Evolutionary conservation across 2,888 invertebrate genomes (phyloP).

Genomic region (Chrysomela aeneicollis): DNA sequence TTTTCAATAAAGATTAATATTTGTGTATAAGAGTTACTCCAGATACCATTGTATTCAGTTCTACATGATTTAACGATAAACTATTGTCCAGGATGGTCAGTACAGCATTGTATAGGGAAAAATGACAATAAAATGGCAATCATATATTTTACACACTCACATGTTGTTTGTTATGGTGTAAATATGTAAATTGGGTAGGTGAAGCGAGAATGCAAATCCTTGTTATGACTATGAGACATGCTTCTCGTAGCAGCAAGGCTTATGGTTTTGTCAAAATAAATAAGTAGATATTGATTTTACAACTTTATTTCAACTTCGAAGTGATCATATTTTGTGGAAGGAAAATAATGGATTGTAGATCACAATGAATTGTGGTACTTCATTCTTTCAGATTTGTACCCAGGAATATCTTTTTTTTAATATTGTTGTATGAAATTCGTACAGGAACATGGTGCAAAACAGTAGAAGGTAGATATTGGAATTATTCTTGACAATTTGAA

Average conservation of each 20-base stretch:
- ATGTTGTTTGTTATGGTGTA: slow-evolving; percentile 13
- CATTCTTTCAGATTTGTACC: no score
- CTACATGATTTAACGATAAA: not conserved
- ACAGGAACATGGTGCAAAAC: no score
- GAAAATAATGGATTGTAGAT: no score
- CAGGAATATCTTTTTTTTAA: no score
- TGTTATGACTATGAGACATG: not conserved
- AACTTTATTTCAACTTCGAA: no score
- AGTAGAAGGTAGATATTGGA: no score
- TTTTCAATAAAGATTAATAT: not conserved
- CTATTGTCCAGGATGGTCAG: not conserved
- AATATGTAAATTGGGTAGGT: slow-evolving; percentile 19
- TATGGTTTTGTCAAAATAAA: not conserved
- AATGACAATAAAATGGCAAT: slow-evolving; percentile 3
- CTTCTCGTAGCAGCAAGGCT: not conserved
- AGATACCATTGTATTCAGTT: not conserved
- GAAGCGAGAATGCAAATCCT: slow-evolving; percentile 16
- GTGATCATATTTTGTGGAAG: no score
- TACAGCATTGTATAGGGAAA: not conserved
- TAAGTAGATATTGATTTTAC: not conserved
- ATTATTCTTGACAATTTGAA: no score
- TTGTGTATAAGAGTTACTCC: not conserved
- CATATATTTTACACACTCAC: slow-evolving; percentile 5
- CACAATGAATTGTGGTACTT: no score
- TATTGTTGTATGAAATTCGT: no score